These are phyloP conservation scores for Microctonus brassicae DNA, from an alignment of 2,888 invertebrate species.

Conservation along the genomic window DNA sequence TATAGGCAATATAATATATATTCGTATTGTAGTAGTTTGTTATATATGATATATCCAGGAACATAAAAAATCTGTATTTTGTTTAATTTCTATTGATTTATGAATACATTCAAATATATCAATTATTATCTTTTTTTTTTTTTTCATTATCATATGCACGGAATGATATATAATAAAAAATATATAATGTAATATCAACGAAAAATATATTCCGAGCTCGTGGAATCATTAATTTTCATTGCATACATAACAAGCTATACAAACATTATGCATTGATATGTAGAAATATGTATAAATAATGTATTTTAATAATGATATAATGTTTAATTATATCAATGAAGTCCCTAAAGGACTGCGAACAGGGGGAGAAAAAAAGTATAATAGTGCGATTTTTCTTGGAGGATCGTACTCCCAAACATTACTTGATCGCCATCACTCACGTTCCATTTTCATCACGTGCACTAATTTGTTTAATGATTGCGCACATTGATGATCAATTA, in stretches of 20 bases:
- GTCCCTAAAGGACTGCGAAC: constrained; percentile 61
- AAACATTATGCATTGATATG: constrained; percentile 44
- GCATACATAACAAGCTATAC: constrained; percentile 48
- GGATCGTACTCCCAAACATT: constrained; percentile 54
- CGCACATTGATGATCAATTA: not conserved
- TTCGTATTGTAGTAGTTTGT: constrained; percentile 41
- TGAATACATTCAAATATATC: too few species aligned
- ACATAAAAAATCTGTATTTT: not conserved
- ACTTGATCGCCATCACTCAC: constrained; percentile 24
- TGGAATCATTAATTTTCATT: constrained; percentile 34
- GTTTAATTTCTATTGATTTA: too few species aligned
- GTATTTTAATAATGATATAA: constrained; percentile 27
- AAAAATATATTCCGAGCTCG: constrained; percentile 39
- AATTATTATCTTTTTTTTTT: constrained; percentile 9
- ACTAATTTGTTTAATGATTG: not conserved
- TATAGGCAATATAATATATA: constrained; percentile 9
- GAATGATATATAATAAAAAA: constrained; percentile 21
- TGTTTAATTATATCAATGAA: constrained; percentile 46
- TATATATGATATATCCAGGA: constrained; percentile 30
- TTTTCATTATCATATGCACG: constrained; percentile 25
- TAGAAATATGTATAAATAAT: constrained; percentile 45
- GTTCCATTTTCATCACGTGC: constrained; percentile 7
- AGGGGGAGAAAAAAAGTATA: constrained; percentile 46
- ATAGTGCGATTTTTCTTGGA: constrained; percentile 55
- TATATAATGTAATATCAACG: constrained; percentile 28